Evolutionary conservation across 1,140 invertebrate species (phyloP).

Genomic region (Drosophila jambulina): DNA sequence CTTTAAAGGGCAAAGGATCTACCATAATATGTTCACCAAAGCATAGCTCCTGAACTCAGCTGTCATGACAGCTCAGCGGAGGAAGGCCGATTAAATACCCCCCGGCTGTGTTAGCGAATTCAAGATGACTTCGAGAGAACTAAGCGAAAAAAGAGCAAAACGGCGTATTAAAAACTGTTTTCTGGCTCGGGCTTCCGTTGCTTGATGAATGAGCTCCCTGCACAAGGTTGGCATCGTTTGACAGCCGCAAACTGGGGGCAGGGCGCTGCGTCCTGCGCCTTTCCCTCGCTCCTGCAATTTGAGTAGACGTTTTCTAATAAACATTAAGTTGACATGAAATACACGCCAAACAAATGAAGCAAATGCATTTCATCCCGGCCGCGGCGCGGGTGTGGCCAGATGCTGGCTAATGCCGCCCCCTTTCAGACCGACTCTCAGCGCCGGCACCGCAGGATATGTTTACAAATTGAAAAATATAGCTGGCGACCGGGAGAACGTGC

Average conservation of each 20-base stretch:
- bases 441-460: conserved; percentile 79
- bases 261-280: conserved; percentile 1
- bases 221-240: conserved; percentile 13
- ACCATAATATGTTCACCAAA: neutral
- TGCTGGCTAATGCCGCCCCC: conserved; percentile 63
- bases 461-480: conserved; percentile 83
- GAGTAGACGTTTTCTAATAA: conserved; percentile 76
- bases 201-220: conserved; percentile 42
- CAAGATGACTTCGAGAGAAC: conserved; percentile 20
- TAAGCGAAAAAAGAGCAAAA: conserved; percentile 14
- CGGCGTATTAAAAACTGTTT: conserved; percentile 17
- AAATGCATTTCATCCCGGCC: conserved; percentile 71
- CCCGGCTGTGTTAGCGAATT: neutral
- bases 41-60: neutral
- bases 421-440: conserved; percentile 54
- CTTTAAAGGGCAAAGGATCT: neutral
- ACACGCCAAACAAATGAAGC: conserved; percentile 81
- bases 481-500: conserved; percentile 66
- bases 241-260: neutral
- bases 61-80: neutral
- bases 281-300: conserved; percentile 39
- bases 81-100: conserved; percentile 8
- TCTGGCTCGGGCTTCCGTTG: conserved; percentile 7
- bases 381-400: conserved; percentile 43
- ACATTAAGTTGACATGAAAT: conserved; percentile 81